These are phyloP conservation scores for Emberiza fucata DNA, from an alignment of 2,113 vertebrate genomes.

Conservation along the genomic window DNA sequence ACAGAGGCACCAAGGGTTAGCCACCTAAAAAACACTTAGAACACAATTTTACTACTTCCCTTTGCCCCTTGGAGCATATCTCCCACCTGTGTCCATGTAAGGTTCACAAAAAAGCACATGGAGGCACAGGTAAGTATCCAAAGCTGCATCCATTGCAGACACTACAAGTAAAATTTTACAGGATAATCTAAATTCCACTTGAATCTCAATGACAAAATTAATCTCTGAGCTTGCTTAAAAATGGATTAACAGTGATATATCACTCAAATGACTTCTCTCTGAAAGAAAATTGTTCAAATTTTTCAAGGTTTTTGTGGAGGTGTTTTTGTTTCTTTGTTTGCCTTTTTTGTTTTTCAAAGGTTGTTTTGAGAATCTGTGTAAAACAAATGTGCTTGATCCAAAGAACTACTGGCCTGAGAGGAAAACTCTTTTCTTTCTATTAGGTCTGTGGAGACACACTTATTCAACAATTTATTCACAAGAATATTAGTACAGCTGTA, in stretches of 20 bases:
- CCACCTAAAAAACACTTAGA: background rate
- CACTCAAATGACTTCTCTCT: background rate
- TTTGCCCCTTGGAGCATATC: background rate
- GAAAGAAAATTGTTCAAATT: background rate
- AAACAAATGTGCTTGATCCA: background rate
- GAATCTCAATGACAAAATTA: background rate
- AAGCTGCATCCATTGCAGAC: background rate
- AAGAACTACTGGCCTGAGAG: background rate
- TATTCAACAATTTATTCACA: background rate
- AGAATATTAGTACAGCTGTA: background rate
- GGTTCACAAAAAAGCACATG: background rate
- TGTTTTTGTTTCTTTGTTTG: background rate
- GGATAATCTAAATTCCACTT: background rate
- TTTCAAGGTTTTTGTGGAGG: background rate
- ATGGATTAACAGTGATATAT: background rate
- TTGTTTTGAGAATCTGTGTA: background rate
- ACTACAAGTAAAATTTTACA: background rate
- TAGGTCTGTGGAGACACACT: background rate
- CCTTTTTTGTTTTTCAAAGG: background rate
- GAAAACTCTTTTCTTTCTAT: background rate
- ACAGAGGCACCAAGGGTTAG: background rate
- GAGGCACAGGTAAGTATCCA: background rate
- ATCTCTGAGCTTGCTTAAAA: background rate
- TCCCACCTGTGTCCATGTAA: background rate
- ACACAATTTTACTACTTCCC: background rate